These are phyloP conservation scores for Anthonomus grandis DNA, from an alignment of 1,140 invertebrate genomes.

Conservation along the genomic window DNA sequence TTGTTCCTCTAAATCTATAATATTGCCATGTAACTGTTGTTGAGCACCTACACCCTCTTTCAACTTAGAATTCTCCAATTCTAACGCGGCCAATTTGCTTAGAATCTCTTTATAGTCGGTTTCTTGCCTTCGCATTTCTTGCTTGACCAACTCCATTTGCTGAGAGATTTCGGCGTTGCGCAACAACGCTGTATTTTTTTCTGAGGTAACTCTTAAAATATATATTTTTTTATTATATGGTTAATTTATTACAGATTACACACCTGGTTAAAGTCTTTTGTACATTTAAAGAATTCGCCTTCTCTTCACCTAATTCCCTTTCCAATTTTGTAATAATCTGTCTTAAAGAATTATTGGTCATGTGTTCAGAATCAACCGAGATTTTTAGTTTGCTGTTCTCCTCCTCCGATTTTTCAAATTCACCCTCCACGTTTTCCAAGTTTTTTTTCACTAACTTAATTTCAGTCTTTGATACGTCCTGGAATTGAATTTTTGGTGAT, in stretches of 20 bases:
- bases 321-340: constrained; percentile 42
- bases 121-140: constrained; percentile 64
- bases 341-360: constrained; percentile 37
- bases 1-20: constrained; percentile 70
- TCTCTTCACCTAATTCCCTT: constrained; percentile 44
- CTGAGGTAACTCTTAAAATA: constrained; percentile 57
- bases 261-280: constrained; percentile 47
- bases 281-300: constrained; percentile 43
- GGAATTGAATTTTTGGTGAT: constrained; percentile 18
- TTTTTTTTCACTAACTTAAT: constrained; percentile 44
- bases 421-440: constrained; percentile 43
- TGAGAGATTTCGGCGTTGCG: constrained; percentile 83
- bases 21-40: constrained; percentile 57
- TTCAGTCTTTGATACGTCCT: constrained; percentile 41
- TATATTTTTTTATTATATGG: background rate
- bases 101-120: constrained; percentile 56
- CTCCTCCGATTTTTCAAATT: constrained; percentile 44
- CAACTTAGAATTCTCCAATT: constrained; percentile 51
- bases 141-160: constrained; percentile 69
- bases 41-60: constrained; percentile 55
- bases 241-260: constrained; percentile 1
- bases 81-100: constrained; percentile 51
- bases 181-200: constrained; percentile 73
- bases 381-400: constrained; percentile 41
- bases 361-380: constrained; percentile 42